phyloP scores from a whole-genome alignment of 2,888 invertebrate genomes.

The Anorthoa munda region DNA sequence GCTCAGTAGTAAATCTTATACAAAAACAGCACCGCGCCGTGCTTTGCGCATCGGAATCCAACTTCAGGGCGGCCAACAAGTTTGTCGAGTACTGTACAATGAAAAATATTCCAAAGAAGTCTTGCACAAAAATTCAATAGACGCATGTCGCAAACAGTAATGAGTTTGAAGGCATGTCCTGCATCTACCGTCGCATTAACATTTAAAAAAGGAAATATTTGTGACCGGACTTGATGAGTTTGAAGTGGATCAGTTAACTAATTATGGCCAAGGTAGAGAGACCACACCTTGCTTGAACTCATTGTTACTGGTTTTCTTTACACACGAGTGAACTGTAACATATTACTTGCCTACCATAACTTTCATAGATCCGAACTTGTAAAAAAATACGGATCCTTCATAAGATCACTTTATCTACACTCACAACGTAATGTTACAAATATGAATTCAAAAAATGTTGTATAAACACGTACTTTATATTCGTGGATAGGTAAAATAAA shows the following conservation, averaged over 20 bases:
- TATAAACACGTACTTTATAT: too few relatives aligned
- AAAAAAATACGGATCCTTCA: too few relatives aligned
- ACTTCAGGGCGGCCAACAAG: too few relatives aligned
- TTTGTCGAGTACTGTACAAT: neutral
- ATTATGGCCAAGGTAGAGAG: slow-evolving; percentile 14
- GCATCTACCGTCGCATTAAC: neutral
- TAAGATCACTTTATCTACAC: too few relatives aligned
- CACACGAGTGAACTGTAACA: neutral
- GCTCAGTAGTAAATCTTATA: too few relatives aligned
- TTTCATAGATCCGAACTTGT: too few relatives aligned
- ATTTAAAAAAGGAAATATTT: slow-evolving; percentile 13
- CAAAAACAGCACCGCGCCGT: too few relatives aligned
- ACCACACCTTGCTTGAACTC: neutral
- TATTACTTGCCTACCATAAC: neutral
- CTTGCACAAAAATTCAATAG: neutral
- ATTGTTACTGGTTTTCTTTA: slow-evolving; percentile 5
- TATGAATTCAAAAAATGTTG: too few relatives aligned
- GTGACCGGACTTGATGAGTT: slow-evolving; percentile 17
- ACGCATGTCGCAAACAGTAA: neutral
- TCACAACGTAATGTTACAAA: too few relatives aligned
- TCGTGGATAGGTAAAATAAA: too few relatives aligned
- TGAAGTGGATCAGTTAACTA: slow-evolving; percentile 15
- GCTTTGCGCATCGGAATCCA: too few relatives aligned
- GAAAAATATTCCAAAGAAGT: neutral
- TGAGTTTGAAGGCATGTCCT: neutral